Evolutionary conservation across 2,797 vertebrate genomes (phyloP).

Genomic region (Pogonophryne albipinna): DNA sequence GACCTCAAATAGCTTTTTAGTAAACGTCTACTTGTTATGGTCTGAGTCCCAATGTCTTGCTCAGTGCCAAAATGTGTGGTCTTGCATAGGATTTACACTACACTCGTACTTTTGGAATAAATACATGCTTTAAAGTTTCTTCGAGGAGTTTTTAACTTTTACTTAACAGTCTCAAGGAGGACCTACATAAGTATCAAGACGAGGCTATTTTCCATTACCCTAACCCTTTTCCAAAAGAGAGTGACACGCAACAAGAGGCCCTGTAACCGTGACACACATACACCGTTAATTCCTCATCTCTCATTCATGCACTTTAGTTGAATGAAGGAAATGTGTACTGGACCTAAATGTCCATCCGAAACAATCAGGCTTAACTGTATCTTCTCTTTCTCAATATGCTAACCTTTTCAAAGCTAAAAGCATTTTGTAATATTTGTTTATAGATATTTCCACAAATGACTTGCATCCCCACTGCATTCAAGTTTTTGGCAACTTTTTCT

Average conservation of each 20-base stretch:
- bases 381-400: background rate
- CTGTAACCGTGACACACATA: too few relatives aligned
- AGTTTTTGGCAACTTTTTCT: background rate
- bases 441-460: too few relatives aligned
- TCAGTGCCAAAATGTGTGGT: too few relatives aligned
- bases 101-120: background rate
- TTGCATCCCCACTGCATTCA: background rate
- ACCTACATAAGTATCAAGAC: too few relatives aligned
- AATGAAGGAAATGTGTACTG: background rate
- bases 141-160: too few relatives aligned
- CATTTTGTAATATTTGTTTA: background rate
- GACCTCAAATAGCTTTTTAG: slow-evolving; percentile 12
- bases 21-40: slow-evolving; percentile 11
- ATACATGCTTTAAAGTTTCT: background rate
- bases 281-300: too few relatives aligned
- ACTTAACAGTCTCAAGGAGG: too few relatives aligned
- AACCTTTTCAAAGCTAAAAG: background rate
- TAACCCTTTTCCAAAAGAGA: too few relatives aligned
- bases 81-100: background rate
- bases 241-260: too few relatives aligned
- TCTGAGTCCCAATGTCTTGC: background rate
- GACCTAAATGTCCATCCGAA: background rate
- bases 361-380: background rate
- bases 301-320: background rate
- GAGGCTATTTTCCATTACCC: too few relatives aligned